phyloP scores from a whole-genome alignment of 1,140 invertebrate species.

The Micrasema longulum region DNA sequence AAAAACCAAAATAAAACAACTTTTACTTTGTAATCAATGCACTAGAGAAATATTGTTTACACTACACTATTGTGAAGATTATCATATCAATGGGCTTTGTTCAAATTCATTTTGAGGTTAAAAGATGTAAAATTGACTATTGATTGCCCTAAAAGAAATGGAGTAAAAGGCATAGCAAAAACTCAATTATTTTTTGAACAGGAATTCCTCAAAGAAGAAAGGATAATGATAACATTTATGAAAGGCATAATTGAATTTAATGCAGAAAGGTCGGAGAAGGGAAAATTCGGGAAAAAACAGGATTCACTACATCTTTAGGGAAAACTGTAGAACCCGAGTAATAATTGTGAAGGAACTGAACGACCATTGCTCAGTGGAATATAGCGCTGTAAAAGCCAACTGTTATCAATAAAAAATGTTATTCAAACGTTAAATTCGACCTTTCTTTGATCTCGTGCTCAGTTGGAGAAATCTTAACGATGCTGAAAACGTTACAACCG shows the following conservation, averaged over 20 bases:
- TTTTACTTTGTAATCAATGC: no score
- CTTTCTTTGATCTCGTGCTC: slow-evolving; percentile 39
- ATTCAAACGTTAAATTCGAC: slow-evolving; percentile 48
- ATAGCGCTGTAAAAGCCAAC: slow-evolving; percentile 47
- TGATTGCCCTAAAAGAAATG: no score
- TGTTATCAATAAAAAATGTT: slow-evolving; percentile 49
- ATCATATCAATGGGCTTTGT: no score
- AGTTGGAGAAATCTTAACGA: slow-evolving; percentile 44
- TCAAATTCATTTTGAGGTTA: no score
- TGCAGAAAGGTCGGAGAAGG: slow-evolving; percentile 22
- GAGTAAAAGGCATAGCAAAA: no score
- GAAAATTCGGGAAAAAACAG: slow-evolving; percentile 5
- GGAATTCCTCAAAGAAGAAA: no score
- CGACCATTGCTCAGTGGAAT: slow-evolving; percentile 37
- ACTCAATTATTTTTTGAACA: no score
- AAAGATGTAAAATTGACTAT: no score
- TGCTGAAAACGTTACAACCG: slow-evolving; percentile 40
- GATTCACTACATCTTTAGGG: slow-evolving; percentile 38
- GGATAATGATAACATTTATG: slow-evolving; percentile 17
- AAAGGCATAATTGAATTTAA: slow-evolving; percentile 30
- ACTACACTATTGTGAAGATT: no score
- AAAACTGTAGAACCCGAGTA: slow-evolving; percentile 37
- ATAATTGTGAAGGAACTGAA: slow-evolving; percentile 47
- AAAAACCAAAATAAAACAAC: no score
- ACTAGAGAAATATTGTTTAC: no score